phyloP scores from a whole-genome alignment of 2,888 invertebrate species.

The Cerastis rubricosa region DNA sequence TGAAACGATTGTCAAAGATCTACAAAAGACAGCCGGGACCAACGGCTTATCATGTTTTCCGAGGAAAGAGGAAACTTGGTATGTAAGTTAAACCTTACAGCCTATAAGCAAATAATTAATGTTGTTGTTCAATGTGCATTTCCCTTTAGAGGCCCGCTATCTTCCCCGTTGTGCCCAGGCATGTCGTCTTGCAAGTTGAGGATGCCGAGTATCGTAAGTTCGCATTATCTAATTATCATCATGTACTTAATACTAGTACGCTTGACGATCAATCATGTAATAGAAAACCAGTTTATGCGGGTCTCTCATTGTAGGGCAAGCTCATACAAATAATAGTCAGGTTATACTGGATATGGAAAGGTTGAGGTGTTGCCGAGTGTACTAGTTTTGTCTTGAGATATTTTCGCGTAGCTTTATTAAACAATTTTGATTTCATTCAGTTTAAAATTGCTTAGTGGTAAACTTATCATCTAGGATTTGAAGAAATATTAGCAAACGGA shows the following conservation, averaged over 20 bases:
- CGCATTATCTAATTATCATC: constrained; percentile 58
- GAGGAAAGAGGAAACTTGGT: too few species aligned
- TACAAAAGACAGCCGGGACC: too few species aligned
- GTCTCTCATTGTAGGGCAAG: too few species aligned
- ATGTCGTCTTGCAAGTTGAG: constrained; percentile 65
- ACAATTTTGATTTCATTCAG: constrained; percentile 40
- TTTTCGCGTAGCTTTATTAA: constrained; percentile 45
- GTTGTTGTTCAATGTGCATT: constrained; percentile 47
- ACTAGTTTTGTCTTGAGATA: constrained; percentile 7
- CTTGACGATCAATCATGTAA: too few species aligned
- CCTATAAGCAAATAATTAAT: neutral
- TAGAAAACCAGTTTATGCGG: too few species aligned
- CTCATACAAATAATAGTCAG: too few species aligned
- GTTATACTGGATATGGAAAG: too few species aligned
- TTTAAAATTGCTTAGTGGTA: constrained; percentile 14
- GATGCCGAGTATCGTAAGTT: constrained; percentile 47
- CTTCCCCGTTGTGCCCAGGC: constrained; percentile 66
- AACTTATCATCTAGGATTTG: neutral
- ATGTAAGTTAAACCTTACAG: too few species aligned
- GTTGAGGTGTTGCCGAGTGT: too few species aligned
- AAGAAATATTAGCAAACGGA: neutral
- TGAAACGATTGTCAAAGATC: too few species aligned
- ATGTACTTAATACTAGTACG: constrained; percentile 1
- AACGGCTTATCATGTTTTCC: too few species aligned
- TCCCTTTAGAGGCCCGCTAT: constrained; percentile 60